Percentiles rank a stretch among this genome's conserved stretches.
These are phyloP conservation scores for Troglohyphantes excavatus DNA, from an alignment of 2,888 invertebrate genomes.

Conservation along the genomic window DNA sequence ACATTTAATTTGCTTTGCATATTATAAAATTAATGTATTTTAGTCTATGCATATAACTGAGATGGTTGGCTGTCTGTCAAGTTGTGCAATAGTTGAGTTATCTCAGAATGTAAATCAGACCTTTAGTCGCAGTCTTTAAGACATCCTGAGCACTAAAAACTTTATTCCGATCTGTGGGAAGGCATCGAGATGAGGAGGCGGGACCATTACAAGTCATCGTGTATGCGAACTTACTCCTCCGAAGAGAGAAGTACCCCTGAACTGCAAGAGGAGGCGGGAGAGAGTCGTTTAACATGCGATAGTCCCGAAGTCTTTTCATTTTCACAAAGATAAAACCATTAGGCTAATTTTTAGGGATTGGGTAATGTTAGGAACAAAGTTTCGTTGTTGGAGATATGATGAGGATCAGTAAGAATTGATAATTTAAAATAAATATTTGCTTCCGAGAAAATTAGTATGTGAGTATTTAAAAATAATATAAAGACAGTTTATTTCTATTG, in stretches of 20 bases:
- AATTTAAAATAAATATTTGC: no score
- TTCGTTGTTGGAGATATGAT: neutral
- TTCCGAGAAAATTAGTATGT: no score
- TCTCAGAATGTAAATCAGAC: constrained; percentile 66
- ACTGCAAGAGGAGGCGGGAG: neutral
- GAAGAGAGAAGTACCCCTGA: neutral
- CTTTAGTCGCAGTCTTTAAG: constrained; percentile 36
- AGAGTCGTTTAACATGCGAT: neutral
- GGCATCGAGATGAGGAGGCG: constrained; percentile 32
- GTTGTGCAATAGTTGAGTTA: no score
- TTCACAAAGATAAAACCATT: neutral
- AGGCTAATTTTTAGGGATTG: no score
- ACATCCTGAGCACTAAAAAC: constrained; percentile 7
- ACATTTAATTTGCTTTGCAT: no score
- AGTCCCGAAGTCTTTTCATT: neutral
- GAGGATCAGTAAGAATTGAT: no score
- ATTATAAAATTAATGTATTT: no score
- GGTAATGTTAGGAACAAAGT: no score
- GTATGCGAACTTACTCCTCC: constrained; percentile 43
- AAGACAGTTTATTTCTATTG: no score
- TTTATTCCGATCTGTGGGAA: constrained; percentile 23
- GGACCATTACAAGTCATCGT: constrained; percentile 42
- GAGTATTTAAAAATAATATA: no score
- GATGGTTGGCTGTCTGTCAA: no score
- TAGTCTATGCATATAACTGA: no score